Conservation (phyloP, 2,888 invertebrate species). For the Dolichopus griseipennis region DNA sequence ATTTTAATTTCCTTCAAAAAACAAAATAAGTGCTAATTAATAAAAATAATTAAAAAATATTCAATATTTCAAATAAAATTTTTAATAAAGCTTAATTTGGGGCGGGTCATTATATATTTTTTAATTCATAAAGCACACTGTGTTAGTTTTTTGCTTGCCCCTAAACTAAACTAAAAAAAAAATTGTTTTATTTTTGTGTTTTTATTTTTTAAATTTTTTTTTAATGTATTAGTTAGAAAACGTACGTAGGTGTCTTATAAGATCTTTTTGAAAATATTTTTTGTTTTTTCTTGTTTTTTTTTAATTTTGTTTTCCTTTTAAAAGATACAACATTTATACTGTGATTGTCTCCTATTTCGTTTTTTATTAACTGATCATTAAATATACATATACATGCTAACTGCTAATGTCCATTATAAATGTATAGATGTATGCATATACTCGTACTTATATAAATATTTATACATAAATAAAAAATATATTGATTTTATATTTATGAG, state of each 20-base stretch:
- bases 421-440: background rate
- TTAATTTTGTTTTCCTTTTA: background rate
- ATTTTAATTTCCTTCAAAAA: too few species aligned
- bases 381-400: background rate
- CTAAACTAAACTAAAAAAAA: background rate
- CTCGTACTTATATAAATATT: too few species aligned
- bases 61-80: too few species aligned
- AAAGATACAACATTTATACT: background rate
- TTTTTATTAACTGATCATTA: background rate
- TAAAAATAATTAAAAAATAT: too few species aligned
- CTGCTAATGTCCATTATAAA: background rate
- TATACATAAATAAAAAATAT: too few species aligned
- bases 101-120: too few species aligned
- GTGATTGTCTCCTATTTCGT: background rate
- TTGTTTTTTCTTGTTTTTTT: too few species aligned
- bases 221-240: background rate
- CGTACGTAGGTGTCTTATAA: constrained; percentile 1
- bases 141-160: background rate
- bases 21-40: too few species aligned
- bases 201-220: background rate
- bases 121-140: background rate
- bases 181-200: too few species aligned
- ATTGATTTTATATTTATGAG: background rate
- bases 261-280: background rate
- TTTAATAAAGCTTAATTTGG: too few species aligned